Evolutionary conservation across 2,797 vertebrate genomes (phyloP).

Genomic region (Eulemur mongoz): DNA sequence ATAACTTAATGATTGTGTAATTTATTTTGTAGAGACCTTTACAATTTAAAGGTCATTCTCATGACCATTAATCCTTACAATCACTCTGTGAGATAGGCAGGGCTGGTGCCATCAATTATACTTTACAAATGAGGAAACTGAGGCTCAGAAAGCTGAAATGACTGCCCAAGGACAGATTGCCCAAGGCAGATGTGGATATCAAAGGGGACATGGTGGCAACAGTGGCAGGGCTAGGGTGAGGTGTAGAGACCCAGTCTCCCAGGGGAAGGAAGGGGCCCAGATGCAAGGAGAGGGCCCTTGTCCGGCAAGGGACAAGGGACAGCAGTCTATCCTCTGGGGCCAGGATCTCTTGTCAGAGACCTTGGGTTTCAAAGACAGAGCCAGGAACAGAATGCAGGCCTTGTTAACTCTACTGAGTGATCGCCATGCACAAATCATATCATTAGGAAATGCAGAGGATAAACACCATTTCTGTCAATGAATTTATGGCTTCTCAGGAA

Average conservation of each 20-base stretch:
- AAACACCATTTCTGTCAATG: constrained; percentile 25
- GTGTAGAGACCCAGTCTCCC: not conserved
- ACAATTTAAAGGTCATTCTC: not conserved
- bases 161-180: not conserved
- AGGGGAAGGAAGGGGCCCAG: not conserved
- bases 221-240: constrained; percentile 70
- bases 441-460: not conserved
- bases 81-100: not conserved
- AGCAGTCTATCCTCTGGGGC: not conserved
- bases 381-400: not conserved
- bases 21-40: constrained; percentile 29
- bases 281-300: not conserved
- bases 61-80: not conserved
- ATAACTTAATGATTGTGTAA: not conserved
- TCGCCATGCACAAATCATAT: not conserved
- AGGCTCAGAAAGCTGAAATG: not conserved
- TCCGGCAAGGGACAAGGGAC: not conserved
- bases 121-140: not conserved
- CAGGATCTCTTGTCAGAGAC: not conserved
- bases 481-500: not conserved
- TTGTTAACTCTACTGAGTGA: not conserved
- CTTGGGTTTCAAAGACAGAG: not conserved
- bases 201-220: constrained; percentile 79
- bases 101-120: not conserved
- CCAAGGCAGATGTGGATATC: constrained; percentile 82